Base-by-base conservation (phyloP, 2,113 vertebrate species). In the Ceyx margarethae region DNA sequence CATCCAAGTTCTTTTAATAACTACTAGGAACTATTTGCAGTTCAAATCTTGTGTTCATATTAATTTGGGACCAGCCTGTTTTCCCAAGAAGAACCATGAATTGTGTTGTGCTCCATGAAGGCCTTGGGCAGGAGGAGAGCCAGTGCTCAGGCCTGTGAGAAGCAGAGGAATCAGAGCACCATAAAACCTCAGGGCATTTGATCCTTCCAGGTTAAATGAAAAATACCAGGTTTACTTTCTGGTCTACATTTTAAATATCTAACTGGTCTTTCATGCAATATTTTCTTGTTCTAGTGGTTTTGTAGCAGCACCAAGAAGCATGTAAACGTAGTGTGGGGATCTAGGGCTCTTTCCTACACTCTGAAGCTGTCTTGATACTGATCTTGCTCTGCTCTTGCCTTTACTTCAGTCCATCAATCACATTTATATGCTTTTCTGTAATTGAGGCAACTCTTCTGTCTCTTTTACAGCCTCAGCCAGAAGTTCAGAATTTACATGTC, bases 321-420 rank as follows among this genome's bases (percentile, higher is more conserved):
- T 15, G 29, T 60, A 65, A 72, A 60, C 1, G 3, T 7, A 56
- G 6, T 0, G 0, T 35, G 54, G 43, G 13, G 22, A 65, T 11
- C 26, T 72, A 25, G 43, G 57, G 19, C 48, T 25, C 33, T 57
- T 84, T 84, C 75, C 84, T 91, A 53, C 23, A n/a, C 28, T 67
- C 74, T 67, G 76, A 87, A 53, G 15, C 20, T 72, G 45, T 57
- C 61, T 79, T 58, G 35, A 35, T 79, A 77, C 35, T 48, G 51
- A 76, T 79, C 43, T 50, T 76, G 26, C 19, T 54, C 88, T 88
- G 72, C 37, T 65, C 45, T 85, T 73, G 54, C 19, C 33, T 95
- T 94, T 71, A 46, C 28, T 7, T 22, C 51, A 50, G 33, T 45
- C n/a, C 64, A 90, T 91, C 61, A 77, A 83, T 90, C 76, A 86